These are phyloP conservation scores for Gnatocerus cornutus DNA, from an alignment of 2,888 invertebrate genomes.

Conservation along the genomic window DNA sequence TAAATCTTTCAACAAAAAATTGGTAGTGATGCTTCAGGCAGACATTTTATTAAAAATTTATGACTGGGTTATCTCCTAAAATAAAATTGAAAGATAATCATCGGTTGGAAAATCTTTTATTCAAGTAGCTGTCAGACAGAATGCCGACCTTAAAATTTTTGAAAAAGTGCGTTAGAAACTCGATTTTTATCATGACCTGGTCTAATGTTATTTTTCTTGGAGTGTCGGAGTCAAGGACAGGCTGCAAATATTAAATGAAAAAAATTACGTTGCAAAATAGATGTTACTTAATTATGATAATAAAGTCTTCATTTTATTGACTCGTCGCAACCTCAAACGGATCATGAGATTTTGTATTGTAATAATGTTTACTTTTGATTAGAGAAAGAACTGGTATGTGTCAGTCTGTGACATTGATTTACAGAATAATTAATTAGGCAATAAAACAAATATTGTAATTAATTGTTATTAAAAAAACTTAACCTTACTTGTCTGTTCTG, in stretches of 20 bases:
- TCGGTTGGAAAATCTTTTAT: slow-evolving; percentile 12
- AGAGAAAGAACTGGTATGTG: slow-evolving; percentile 8
- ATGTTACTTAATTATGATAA: slow-evolving; percentile 4
- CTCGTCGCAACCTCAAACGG: slow-evolving; percentile 15
- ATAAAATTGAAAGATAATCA: slow-evolving; percentile 13
- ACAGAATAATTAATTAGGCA: slow-evolving; percentile 43
- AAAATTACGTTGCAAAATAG: not conserved
- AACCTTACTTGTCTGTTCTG: slow-evolving; percentile 46
- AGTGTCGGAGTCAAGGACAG: slow-evolving; percentile 9
- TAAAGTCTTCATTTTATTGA: slow-evolving; percentile 12
- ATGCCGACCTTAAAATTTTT: not conserved
- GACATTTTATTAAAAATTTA: slow-evolving; percentile 20
- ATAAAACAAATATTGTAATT: slow-evolving; percentile 47
- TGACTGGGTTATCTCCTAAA: slow-evolving; percentile 6
- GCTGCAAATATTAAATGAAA: not conserved
- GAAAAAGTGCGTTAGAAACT: not conserved
- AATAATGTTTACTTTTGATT: slow-evolving; percentile 13
- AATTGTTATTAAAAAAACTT: slow-evolving; percentile 40
- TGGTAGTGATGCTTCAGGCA: slow-evolving; percentile 10
- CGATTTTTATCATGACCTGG: slow-evolving; percentile 11
- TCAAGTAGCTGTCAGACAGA: not conserved
- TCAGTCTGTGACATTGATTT: slow-evolving; percentile 42
- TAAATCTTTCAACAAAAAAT: slow-evolving; percentile 14
- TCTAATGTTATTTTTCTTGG: slow-evolving; percentile 15
- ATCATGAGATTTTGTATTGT: slow-evolving; percentile 14